Base-by-base conservation (phyloP, 2,797 vertebrate species). In the Enteromius paludinosus region DNA sequence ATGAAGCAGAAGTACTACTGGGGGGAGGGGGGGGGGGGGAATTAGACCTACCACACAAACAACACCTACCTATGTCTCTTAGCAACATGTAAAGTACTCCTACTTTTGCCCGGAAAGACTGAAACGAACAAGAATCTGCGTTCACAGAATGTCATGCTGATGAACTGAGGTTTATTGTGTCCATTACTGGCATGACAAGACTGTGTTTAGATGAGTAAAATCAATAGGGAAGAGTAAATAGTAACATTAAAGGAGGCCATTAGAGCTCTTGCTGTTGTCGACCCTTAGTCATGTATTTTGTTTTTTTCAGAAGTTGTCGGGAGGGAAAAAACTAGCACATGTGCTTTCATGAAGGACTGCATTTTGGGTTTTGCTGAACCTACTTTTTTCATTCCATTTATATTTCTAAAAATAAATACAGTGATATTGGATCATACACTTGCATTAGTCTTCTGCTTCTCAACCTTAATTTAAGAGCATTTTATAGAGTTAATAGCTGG, bases 11-110 rank as follows among this genome's bases (percentile, higher is more conserved):
- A 72, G 56, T 28, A 52, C 23, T 52, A n/a, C n/a, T n/a, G n/a
- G n/a, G 14, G 41, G 28, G n/a, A 49, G 9, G 33, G 35, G 35
- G 7, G 35, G 35, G 35, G 35, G 35, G 35, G 7, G 5, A 2
- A 35, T 35, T 54, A 72, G 56, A 33, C 11, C 3, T 38, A 59
- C 87, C 84, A 77, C 76, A 91, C 81, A 89, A 86, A 84, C 82
- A 89, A 87, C 89, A 89, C 80, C 89, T 89, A 89, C 83, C 86
- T 82, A 54, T 84, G 91, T 94, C 89, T 93, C 93, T 76, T 92
- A 92, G 92, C 92, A 94, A 93, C 92, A 18, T 25, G 87, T 81
- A 66, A 30, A 83, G 38, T 62, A 65, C 43, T 71, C 56, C 28
- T 83, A 85, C 73, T 82, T 86, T 59, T 86, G 78, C 79, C 86